These are phyloP conservation scores for Rhinolophus sinicus DNA, from an alignment of 2,113 vertebrate genomes.

Conservation along the genomic window DNA sequence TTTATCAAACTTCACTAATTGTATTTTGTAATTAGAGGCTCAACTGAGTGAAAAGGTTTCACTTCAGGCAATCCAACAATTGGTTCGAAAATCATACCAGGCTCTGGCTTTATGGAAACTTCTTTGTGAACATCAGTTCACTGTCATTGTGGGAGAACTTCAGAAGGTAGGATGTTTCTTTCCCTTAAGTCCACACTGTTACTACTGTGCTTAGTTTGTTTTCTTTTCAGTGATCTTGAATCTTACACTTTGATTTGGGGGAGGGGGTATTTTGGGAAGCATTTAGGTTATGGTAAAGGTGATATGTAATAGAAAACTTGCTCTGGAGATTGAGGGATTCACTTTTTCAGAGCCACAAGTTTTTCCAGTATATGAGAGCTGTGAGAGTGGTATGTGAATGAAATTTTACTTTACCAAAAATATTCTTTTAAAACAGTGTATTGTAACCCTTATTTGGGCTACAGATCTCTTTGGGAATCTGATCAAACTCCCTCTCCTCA, in stretches of 20 bases:
- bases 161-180: constrained; percentile 90
- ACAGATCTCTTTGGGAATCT: neutral
- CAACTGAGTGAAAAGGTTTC: constrained; percentile 95
- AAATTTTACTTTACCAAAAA: neutral
- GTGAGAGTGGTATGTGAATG: neutral
- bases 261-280: neutral
- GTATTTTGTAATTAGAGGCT: constrained; percentile 90
- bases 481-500: neutral
- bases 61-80: constrained; percentile 94
- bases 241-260: neutral
- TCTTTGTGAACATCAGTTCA: constrained; percentile 97
- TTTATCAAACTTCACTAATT: constrained; percentile 42
- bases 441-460: constrained; percentile 6
- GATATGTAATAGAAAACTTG: neutral
- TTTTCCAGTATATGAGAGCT: neutral
- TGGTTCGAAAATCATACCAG: constrained; percentile 96
- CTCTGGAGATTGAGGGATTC: neutral
- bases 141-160: constrained; percentile 93
- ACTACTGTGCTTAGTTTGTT: neutral
- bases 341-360: neutral
- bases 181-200: neutral
- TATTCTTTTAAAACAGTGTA: neutral
- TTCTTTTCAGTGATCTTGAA: neutral
- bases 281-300: neutral
- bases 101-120: constrained; percentile 96